phyloP scores from a whole-genome alignment of 2,113 vertebrate species.

The Eira barbara region DNA sequence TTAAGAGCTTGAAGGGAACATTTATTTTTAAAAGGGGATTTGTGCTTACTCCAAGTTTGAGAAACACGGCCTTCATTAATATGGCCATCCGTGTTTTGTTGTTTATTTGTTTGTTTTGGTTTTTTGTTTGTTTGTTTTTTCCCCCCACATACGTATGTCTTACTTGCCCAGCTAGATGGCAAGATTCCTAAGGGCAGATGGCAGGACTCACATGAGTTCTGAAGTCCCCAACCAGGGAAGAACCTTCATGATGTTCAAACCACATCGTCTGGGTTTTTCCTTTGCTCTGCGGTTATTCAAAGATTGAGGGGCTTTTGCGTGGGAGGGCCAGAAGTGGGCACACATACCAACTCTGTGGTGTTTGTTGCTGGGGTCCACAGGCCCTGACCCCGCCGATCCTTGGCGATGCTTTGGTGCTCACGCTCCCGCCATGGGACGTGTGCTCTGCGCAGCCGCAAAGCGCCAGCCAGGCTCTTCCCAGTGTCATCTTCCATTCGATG shows the following conservation, averaged over 20 bases:
- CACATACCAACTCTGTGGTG: background rate
- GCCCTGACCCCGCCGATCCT: background rate
- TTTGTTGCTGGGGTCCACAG: background rate
- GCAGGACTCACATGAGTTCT: background rate
- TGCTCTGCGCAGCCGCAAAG: background rate
- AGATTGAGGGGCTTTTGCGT: accelerated
- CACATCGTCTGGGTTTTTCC: background rate
- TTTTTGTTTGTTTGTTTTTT: background rate
- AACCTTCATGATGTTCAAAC: background rate
- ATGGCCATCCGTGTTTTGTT: no score
- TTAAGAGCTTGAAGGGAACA: background rate
- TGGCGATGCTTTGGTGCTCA: background rate
- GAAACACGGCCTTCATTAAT: background rate
- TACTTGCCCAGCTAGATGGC: background rate
- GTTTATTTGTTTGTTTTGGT: no score
- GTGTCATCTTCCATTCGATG: conserved; percentile 38
- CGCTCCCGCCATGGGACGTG: accelerated
- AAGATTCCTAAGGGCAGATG: background rate
- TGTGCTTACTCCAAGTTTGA: background rate
- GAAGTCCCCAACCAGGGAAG: background rate
- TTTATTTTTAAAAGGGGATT: background rate
- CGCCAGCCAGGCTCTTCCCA: background rate
- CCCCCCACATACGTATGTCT: background rate
- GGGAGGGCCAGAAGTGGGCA: background rate
- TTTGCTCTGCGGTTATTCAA: background rate